Conservation (phyloP, 1,140 invertebrate species). For the Anastrepha obliqua region DNA sequence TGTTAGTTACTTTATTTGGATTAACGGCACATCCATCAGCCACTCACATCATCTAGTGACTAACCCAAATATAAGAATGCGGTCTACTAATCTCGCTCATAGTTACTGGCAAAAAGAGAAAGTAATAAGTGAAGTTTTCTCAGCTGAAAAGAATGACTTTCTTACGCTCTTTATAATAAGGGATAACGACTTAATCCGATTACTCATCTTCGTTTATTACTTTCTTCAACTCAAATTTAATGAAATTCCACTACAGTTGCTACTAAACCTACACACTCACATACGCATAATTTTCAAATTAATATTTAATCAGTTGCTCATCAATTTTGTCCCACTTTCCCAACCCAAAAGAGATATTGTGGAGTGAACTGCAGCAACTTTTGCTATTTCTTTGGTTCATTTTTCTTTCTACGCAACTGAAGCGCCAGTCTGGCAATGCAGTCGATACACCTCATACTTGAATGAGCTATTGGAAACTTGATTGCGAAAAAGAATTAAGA, state of each 20-base stretch:
- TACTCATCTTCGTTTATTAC: background rate
- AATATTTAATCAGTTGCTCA: constrained; percentile 34
- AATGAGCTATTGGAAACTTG: background rate
- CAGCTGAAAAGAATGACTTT: too few species aligned
- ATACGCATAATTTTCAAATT: constrained; percentile 29
- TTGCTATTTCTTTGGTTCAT: background rate
- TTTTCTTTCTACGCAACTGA: background rate
- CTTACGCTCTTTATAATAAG: too few species aligned
- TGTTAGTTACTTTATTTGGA: too few species aligned
- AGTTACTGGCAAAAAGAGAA: too few species aligned
- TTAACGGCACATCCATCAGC: too few species aligned
- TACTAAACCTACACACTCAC: background rate
- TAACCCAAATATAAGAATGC: too few species aligned
- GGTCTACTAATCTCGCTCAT: too few species aligned
- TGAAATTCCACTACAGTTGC: background rate
- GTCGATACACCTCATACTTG: background rate
- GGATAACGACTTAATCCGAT: constrained; percentile 31
- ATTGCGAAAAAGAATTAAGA: background rate
- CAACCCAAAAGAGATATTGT: background rate
- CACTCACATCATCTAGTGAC: too few species aligned
- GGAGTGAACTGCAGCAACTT: background rate
- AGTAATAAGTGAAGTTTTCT: too few species aligned
- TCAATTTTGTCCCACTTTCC: constrained; percentile 35
- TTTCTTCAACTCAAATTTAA: background rate
- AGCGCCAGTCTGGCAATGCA: background rate